Conservation (phyloP, 2,888 invertebrate species). For the Nephrotoma appendiculata region DNA sequence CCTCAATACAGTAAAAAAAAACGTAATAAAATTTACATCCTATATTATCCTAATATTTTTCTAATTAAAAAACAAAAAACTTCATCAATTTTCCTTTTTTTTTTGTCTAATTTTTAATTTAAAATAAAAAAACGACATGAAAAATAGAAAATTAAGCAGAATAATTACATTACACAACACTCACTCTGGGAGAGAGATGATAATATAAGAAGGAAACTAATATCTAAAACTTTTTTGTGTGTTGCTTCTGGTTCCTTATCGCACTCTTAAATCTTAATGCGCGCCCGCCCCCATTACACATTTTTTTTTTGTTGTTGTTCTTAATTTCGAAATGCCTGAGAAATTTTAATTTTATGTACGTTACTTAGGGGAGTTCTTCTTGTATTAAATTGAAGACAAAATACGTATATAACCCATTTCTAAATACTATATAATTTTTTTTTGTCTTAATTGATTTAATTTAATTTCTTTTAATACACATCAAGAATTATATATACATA, state of each 20-base stretch:
- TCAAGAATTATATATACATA: neutral
- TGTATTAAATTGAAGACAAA: neutral
- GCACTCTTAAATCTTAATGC: neutral
- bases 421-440: neutral
- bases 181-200: neutral
- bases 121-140: neutral
- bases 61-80: neutral
- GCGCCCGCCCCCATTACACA: neutral
- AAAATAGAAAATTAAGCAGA: neutral
- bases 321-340: neutral
- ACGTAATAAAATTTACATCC: neutral
- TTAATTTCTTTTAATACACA: neutral
- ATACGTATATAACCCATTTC: neutral
- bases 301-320: neutral
- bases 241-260: neutral
- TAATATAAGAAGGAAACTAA: neutral
- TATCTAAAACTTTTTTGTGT: neutral
- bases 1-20: neutral
- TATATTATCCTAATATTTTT: neutral
- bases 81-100: neutral
- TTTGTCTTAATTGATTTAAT: neutral
- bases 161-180: neutral
- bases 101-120: neutral
- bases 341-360: neutral
- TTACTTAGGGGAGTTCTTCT: neutral